Conservation (phyloP, 2,113 vertebrate species). For the Merops nubicus region DNA sequence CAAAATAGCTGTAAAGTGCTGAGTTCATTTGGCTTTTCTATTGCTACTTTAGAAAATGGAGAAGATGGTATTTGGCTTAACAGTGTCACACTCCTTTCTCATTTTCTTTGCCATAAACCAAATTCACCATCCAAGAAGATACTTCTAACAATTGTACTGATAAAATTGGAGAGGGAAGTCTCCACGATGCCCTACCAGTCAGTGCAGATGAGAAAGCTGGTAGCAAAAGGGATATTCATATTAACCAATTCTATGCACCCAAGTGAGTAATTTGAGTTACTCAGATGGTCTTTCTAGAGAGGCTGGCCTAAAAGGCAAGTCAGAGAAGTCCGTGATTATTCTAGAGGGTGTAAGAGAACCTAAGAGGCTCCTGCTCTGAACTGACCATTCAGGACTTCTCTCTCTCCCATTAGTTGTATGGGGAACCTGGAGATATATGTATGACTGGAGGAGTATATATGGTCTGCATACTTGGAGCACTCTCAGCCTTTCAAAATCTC, state of each 20-base stretch:
- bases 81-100: background rate
- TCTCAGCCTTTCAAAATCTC: background rate
- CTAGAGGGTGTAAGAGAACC: background rate
- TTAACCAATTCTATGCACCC: too few species aligned
- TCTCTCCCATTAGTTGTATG: background rate
- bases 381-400: background rate
- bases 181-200: too few species aligned
- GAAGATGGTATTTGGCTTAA: background rate
- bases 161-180: too few species aligned
- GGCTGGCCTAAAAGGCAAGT: background rate
- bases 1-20: background rate
- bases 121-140: too few species aligned
- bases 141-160: too few species aligned
- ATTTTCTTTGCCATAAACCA: background rate
- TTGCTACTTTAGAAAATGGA: background rate
- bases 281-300: background rate
- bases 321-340: background rate
- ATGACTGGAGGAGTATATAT: background rate
- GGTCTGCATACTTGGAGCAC: fast-evolving
- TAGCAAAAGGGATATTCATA: too few species aligned
- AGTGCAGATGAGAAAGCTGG: too few species aligned
- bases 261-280: background rate
- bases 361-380: background rate
- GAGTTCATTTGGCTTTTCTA: background rate
- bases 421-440: background rate